Percentiles rank a stretch among this genome's conserved stretches.
These are phyloP conservation scores for Lepidocyrtinus sp. DNA, from an alignment of 2,888 invertebrate species.

Conservation along the genomic window DNA sequence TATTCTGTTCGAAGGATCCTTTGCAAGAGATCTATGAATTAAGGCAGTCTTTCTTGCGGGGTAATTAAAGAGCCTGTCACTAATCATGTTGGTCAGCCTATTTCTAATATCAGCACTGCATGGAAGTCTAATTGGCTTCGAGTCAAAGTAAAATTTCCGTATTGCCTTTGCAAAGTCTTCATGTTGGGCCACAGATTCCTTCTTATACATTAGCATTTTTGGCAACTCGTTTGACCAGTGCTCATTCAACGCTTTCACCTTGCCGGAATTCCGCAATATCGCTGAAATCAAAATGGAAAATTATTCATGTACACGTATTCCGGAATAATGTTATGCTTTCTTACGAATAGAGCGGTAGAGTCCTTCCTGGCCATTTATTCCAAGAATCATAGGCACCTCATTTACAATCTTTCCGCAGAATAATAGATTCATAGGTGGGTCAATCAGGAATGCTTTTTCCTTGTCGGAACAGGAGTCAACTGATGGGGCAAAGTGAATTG, in stretches of 20 bases:
- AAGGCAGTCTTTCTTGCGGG: conserved; percentile 44
- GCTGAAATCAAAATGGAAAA: conserved; percentile 36
- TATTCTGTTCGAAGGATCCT: conserved; percentile 45
- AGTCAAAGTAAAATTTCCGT: conserved; percentile 59
- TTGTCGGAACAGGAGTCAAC: conserved; percentile 45
- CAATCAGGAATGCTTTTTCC: conserved; percentile 45
- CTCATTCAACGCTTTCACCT: conserved; percentile 47
- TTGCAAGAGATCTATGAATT: conserved; percentile 37
- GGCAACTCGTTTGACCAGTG: conserved; percentile 58
- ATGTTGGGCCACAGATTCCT: conserved; percentile 37
- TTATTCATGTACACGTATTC: neutral
- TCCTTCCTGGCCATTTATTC: conserved; percentile 59
- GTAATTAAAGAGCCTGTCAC: conserved; percentile 74
- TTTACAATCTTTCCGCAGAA: conserved; percentile 46
- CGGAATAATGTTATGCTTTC: neutral
- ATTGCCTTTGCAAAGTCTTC: conserved; percentile 48
- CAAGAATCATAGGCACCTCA: conserved; percentile 63
- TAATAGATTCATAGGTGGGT: conserved; percentile 47
- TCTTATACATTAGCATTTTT: conserved; percentile 49
- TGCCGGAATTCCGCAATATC: conserved; percentile 46
- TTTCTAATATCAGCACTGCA: conserved; percentile 42
- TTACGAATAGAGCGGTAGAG: conserved; percentile 58
- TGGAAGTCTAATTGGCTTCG: conserved; percentile 19
- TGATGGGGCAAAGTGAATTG: conserved; percentile 60
- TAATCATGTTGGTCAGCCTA: conserved; percentile 71